These are phyloP conservation scores for Notechis scutatus DNA, from an alignment of 2,113 vertebrate genomes.

Conservation along the genomic window DNA sequence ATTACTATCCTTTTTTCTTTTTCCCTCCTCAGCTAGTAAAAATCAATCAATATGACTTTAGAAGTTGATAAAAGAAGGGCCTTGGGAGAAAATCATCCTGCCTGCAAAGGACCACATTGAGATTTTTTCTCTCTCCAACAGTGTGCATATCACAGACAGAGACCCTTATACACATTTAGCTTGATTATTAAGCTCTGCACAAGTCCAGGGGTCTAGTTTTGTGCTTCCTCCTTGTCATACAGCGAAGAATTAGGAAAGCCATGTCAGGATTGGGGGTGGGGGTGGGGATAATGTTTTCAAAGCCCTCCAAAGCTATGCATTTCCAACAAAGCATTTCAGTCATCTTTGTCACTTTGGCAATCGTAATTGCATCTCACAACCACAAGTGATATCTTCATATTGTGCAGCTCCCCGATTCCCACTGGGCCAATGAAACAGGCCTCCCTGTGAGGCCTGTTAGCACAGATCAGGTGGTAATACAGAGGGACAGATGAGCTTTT, in stretches of 20 bases:
- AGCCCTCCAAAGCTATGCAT: slow-evolving; percentile 63
- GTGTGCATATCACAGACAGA: neutral
- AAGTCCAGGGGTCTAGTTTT: neutral
- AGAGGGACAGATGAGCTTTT: slow-evolving; percentile 84
- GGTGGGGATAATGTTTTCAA: neutral
- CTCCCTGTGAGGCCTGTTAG: slow-evolving; percentile 83
- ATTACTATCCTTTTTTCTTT: slow-evolving; percentile 54
- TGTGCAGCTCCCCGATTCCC: slow-evolving; percentile 73
- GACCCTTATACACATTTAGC: slow-evolving; percentile 27
- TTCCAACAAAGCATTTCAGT: slow-evolving; percentile 70
- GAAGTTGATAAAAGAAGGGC: slow-evolving; percentile 59
- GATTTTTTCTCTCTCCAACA: slow-evolving; percentile 4
- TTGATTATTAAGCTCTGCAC: slow-evolving; percentile 15
- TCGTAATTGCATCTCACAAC: slow-evolving; percentile 86
- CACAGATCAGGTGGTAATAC: slow-evolving; percentile 94
- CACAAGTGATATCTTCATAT: slow-evolving; percentile 81
- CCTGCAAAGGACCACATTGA: neutral
- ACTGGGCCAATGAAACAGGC: slow-evolving; percentile 75
- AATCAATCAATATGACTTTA: slow-evolving; percentile 67
- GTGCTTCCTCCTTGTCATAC: rapidly evolving
- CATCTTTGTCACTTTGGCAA: slow-evolving; percentile 79
- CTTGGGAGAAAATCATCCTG: slow-evolving; percentile 60
- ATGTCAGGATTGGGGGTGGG: slow-evolving; percentile 31
- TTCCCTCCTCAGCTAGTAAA: slow-evolving; percentile 33
- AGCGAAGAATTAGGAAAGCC: slow-evolving; percentile 8